Evolutionary conservation across 2,797 vertebrate species (phyloP).

Genomic region (Oreochromis mossambicus): DNA sequence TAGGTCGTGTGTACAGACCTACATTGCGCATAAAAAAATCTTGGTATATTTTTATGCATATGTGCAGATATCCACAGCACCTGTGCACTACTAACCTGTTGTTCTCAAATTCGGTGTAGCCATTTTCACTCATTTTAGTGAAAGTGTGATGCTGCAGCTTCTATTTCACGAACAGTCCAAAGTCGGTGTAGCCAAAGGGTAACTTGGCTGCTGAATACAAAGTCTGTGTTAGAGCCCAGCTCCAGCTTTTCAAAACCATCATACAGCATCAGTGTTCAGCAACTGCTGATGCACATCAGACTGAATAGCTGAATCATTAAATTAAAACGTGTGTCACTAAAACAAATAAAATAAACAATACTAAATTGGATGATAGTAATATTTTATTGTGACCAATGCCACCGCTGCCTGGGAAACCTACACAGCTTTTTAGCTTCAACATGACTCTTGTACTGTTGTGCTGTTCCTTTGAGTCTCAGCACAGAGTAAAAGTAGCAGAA

Average conservation of each 20-base stretch:
- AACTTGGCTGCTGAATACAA: neutral
- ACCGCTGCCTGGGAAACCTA: neutral
- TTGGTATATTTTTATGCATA: neutral
- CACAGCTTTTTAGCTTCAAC: neutral
- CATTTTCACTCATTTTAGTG: neutral
- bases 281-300: neutral
- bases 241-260: neutral
- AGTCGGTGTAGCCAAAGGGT: neutral
- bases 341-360: neutral
- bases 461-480: neutral
- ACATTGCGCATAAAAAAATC: neutral
- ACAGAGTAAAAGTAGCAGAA: neutral
- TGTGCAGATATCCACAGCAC: neutral
- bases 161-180: neutral
- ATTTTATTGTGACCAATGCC: neutral
- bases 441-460: neutral
- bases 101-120: neutral
- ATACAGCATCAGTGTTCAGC: neutral
- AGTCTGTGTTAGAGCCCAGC: neutral
- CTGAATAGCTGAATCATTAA: neutral
- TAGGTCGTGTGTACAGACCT: neutral
- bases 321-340: neutral
- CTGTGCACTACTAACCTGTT: neutral
- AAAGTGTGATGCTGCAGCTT: neutral
- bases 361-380: neutral